Percentiles rank a stretch among this genome's conserved stretches.
Conservation (phyloP, 64 coral and sea anemone species). For the Anthopleura sola region DNA sequence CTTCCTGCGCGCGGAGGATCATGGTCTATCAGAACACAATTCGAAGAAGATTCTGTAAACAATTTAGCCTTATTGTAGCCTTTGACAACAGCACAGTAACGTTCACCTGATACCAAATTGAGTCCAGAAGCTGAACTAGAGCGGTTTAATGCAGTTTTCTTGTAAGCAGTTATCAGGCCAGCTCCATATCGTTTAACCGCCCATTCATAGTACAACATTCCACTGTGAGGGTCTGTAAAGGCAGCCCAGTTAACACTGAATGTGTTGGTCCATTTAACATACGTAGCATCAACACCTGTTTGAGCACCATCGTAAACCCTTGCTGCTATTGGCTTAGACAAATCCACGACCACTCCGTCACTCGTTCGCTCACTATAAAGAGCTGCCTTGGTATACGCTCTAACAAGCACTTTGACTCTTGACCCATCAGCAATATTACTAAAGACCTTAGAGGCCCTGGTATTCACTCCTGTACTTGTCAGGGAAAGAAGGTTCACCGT, state of each 20-base stretch:
- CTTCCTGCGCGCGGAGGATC: constrained; percentile 61
- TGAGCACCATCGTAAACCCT: constrained; percentile 30
- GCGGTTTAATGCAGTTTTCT: constrained; percentile 5
- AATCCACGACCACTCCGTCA: constrained; percentile 75
- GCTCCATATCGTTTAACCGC: constrained; percentile 32
- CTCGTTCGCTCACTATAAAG: constrained; percentile 60
- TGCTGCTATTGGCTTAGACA: constrained; percentile 37
- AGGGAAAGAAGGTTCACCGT: constrained; percentile 34
- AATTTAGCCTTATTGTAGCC: constrained; percentile 67
- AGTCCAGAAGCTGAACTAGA: constrained; percentile 21
- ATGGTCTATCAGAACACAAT: constrained; percentile 79
- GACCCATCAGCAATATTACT: constrained; percentile 54
- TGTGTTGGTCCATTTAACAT: constrained; percentile 55
- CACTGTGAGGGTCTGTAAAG: constrained; percentile 57
- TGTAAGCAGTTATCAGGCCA: constrained; percentile 44
- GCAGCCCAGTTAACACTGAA: constrained; percentile 65
- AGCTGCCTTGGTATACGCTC: constrained; percentile 79
- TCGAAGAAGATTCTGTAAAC: constrained; percentile 28
- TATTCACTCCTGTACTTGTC: constrained; percentile 35
- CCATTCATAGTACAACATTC: constrained; percentile 40
- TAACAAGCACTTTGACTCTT: constrained; percentile 40
- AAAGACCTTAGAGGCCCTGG: constrained; percentile 27
- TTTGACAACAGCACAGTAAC: constrained; percentile 68
- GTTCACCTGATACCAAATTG: constrained; percentile 44
- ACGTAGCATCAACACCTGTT: constrained; percentile 27